Base-by-base conservation (phyloP, 1,140 invertebrate species). In the Lysiphlebus fabarum region DNA sequence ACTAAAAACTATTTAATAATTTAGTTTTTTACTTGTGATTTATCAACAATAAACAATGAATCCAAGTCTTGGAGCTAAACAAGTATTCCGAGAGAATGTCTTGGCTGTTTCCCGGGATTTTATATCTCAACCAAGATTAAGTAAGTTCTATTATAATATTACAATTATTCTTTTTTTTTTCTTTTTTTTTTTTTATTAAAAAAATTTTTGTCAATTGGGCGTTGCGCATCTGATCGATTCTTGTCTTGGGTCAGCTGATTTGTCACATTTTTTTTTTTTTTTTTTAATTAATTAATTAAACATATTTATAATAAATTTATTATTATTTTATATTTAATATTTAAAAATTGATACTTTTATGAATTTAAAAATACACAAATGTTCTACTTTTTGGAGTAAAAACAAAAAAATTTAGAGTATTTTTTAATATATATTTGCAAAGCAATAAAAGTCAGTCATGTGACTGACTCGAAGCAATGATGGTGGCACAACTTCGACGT, bases 31-130 rank as follows among this genome's bases (percentile, higher is more conserved):
- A 62, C 56, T 50, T 54, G 49, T 54, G 41, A 40, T n/a, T 51
- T 12, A 51, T 38, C 11, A 51, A 37, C 10, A 51, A 37, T 61
- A 12, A 37, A 51, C 36, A 14, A 60, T 60, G 58, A 60, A 60
- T 42, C 36, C 74, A 48, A 77, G 64, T 44, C 75, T 85, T 41
- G 75, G 71, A 36, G 66, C 76, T 14, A 73, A 72, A 48, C 82
- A 89, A 77, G 88, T 87, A 55, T 69, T 70, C 57, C 83, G 83
- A 74, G 90, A 95, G 73, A 93, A 96, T 82, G 85, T 90, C 76
- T 82, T 97, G 70, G 96, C 95, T 57, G 91, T 97, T 50, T 92
- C 92, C 58, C 82, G 97, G 70, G 92, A 99, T 83, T 99, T 98
- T 79, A 91, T 97, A 70, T 95, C 95, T 49, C 96, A 99, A 74